Evolutionary conservation across 2,113 vertebrate species (phyloP).

Genomic region (Scartelaos histophorus): DNA sequence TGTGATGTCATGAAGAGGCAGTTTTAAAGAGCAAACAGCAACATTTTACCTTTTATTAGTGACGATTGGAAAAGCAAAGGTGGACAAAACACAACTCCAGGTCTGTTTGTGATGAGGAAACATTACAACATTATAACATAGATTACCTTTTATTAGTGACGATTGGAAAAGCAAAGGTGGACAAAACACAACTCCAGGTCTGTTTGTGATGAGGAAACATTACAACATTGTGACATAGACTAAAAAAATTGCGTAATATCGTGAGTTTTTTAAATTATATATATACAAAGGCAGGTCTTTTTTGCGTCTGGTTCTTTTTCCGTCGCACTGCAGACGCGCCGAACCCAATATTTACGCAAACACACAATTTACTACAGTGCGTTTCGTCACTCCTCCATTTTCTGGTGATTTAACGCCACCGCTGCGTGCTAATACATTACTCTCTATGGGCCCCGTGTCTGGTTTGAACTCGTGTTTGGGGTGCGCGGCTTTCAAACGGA

Average conservation of each 20-base stretch:
- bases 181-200: too few species aligned
- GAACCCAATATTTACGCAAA: conserved; percentile 22
- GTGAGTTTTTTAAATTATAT: background rate
- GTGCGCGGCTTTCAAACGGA: conserved; percentile 25
- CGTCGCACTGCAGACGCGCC: conserved; percentile 11
- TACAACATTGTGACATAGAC: too few species aligned
- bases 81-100: too few species aligned
- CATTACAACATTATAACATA: too few species aligned
- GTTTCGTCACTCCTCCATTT: conserved; percentile 27
- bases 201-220: too few species aligned
- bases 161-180: too few species aligned
- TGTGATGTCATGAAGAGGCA: too few species aligned
- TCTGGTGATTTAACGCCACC: conserved; percentile 24
- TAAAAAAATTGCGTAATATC: background rate
- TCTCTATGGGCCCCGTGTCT: conserved; percentile 17
- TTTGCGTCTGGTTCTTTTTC: background rate
- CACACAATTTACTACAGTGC: conserved; percentile 35
- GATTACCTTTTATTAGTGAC: too few species aligned
- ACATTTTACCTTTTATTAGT: too few species aligned
- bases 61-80: too few species aligned
- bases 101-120: too few species aligned
- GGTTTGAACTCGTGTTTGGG: conserved; percentile 17
- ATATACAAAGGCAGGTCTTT: background rate
- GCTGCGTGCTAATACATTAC: conserved; percentile 40
- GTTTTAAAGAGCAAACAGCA: too few species aligned